Evolutionary conservation across 2,888 invertebrate genomes (phyloP), one percentile per base, ranked within the genome.

Genomic region (Cephus runcator): DNA sequence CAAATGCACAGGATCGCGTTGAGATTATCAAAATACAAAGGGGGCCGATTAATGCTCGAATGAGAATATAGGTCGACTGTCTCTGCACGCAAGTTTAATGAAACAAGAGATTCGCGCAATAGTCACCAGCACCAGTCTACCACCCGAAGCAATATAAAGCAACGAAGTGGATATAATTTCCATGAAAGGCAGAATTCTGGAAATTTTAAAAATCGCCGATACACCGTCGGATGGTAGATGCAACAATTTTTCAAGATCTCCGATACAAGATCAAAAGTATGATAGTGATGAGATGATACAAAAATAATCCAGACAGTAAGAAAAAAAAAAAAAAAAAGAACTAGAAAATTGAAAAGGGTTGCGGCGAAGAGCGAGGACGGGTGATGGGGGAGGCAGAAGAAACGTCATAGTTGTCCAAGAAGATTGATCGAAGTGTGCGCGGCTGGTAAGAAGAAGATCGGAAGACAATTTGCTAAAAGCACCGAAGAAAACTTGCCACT

Each of bases 401-500:
- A 56, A 73, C 56, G 40, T 36, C 36, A 81, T 82, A 68, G 76
- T 77, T 81, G 33, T 77, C 75, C 74, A n/a, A 75, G 73, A 56
- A 56, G 56, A 56, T 56, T 56, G 56, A 56, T 56, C 56, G 56
- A 15, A 56, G 56, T 56, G 56, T 56, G 23, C 23, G 23, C 56
- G 23, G 23, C 9, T 23, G 56, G 23, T 56, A 56, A 23, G 56
- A 56, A 56, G 56, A 56, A 76, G 79, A 80, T 82, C 80, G 80
- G 75, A 81, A 83, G 82, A 82, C 83, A 83, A 83, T 82, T 83
- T 81, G 83, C 83, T 83, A 81, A 82, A 82, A 83, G 83, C 81
- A 75, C 77, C 75, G 76, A 73, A 79, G 77, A 56, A 56, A 56
- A 56, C 56, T 56, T 15, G 56, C 23, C 56, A 56, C 56, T 56